Base-by-base conservation (phyloP, 2,113 vertebrate genomes). In the Oncorhynchus masou region DNA sequence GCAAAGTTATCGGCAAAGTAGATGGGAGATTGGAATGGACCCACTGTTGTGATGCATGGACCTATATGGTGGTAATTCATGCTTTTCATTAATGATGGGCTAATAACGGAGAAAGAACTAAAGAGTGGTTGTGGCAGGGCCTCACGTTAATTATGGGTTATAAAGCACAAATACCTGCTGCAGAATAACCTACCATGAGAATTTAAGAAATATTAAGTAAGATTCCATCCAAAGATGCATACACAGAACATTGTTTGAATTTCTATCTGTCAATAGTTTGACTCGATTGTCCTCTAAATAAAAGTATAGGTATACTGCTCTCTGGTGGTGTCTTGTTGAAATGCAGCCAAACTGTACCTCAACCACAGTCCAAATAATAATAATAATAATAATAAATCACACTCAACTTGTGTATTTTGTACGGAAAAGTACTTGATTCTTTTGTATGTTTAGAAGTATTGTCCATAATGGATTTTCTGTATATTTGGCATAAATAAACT, bases 301-400 rank as follows among this genome's bases (percentile, higher is more conserved):
- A 24, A 24, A 27, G 9, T 69, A 31, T 5, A 31, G 15, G 5
- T 15, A 48, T 29, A 24, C 85, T 79, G 85, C 82, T 67, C 83
- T 83, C 87, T 84, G 29, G 31, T 81, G 87, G 85, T 69, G n/a
- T 22, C 4, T 22, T 25, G 64, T 4, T 66, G 7, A 48, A 48
- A 49, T 22, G n/a, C 68, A 49, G 15, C 68, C 9, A 49, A 6
- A 19, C 68, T 12, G 27, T 3, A 13, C 49, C 1, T 51, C 49
- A 51, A 51, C 3, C 49, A 15, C 49, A 39, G 39, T 39, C 39
- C 7, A 39, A 39, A n/a, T n/a, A n/a, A n/a, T n/a, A n/a, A n/a
- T n/a, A n/a, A n/a, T n/a, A n/a, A n/a, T n/a, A n/a, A n/a, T n/a
- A n/a, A n/a, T n/a, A n/a, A n/a, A 39, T 39, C 34, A 39, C 7